Conservation (phyloP, 2,888 invertebrate species). For the Ophioninae sp. region DNA sequence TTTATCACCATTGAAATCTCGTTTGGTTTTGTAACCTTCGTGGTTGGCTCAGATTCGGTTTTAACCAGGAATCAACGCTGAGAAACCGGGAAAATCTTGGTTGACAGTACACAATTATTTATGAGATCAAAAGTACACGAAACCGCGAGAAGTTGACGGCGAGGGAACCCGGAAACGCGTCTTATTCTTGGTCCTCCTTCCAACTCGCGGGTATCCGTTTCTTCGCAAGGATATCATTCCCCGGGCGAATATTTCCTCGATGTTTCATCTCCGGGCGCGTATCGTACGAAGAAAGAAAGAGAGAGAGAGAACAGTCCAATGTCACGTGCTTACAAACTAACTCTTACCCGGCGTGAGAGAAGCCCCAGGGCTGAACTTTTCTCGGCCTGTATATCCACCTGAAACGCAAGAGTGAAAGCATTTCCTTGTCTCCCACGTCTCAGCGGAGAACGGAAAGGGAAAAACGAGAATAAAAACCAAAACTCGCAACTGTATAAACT, state of each 20-base stretch:
- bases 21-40: too few relatives aligned
- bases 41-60: too few relatives aligned
- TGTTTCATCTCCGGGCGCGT: slow-evolving; percentile 43
- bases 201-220: not conserved
- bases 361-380: slow-evolving; percentile 52
- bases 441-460: slow-evolving; percentile 14
- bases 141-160: too few relatives aligned
- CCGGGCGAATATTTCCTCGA: slow-evolving; percentile 52
- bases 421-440: slow-evolving; percentile 58
- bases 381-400: slow-evolving; percentile 22
- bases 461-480: slow-evolving; percentile 7
- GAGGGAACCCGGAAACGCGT: too few relatives aligned
- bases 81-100: too few relatives aligned
- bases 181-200: too few relatives aligned
- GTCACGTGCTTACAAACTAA: slow-evolving; percentile 55
- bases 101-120: too few relatives aligned
- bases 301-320: not conserved
- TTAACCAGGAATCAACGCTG: too few relatives aligned
- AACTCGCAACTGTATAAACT: not conserved
- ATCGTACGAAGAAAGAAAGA: not conserved
- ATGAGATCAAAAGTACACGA: too few relatives aligned
- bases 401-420: slow-evolving; percentile 46
- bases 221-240: slow-evolving; percentile 39
- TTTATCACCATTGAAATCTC: too few relatives aligned
- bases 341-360: slow-evolving; percentile 31